Conservation (phyloP, 2,113 vertebrate genomes). For the Oenanthe oenanthe region DNA sequence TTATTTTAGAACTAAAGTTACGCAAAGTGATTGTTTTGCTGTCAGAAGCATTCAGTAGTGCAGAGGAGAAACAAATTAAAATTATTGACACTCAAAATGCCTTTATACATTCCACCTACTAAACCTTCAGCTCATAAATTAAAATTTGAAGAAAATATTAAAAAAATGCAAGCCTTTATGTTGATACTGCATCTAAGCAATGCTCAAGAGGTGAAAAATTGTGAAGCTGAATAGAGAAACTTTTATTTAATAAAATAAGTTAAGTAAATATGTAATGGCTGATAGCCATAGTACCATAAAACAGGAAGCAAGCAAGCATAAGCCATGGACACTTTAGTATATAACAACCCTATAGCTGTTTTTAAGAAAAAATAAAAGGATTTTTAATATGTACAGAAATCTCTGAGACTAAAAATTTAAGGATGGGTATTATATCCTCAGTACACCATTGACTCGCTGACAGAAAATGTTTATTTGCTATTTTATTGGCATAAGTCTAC, state of each 20-base stretch:
- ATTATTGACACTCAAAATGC: neutral
- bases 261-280: neutral
- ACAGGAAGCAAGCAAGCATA: neutral
- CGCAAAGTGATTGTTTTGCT: neutral
- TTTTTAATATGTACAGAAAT: neutral
- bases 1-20: neutral
- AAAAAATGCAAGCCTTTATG: neutral
- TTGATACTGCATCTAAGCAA: neutral
- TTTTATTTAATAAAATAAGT: neutral
- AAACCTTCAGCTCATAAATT: neutral
- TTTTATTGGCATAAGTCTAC: neutral
- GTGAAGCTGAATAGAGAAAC: neutral
- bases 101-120: neutral
- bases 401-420: neutral
- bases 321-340: neutral
- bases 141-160: neutral
- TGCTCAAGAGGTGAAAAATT: neutral
- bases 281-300: neutral
- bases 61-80: neutral
- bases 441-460: neutral
- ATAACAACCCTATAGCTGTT: neutral
- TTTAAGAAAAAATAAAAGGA: neutral
- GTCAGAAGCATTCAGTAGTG: neutral
- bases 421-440: neutral
- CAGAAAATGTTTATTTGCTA: neutral